Base-by-base conservation (phyloP, 2,888 invertebrate genomes). In the Drosophila algonquin region DNA sequence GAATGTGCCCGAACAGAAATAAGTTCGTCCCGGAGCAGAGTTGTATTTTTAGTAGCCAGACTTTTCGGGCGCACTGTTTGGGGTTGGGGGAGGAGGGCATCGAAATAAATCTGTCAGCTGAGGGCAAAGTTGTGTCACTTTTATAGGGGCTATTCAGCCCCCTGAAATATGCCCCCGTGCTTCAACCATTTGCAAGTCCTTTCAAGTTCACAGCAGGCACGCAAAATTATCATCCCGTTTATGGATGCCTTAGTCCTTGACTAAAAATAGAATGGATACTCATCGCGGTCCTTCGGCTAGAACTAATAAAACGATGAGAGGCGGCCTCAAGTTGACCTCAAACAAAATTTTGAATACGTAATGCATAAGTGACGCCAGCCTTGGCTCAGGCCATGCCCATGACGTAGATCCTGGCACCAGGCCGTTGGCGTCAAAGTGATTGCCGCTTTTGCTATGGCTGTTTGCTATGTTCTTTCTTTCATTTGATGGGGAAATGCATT, bases 1-100 rank as follows among this genome's bases (percentile, higher is more conserved):
- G 80, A 77, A 79, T 82, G 80, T 67, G 78, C 71, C 76, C 67
- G 60, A 70, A 62, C 67, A 27, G 32, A 69, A 69, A 68, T 53
- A 72, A 72, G 72, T 72, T 72, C 59, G 46, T 54, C 21, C 67
- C 27, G 21, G 18, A 21, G 47, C 46, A 67, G 44, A 61, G 51
- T 69, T 69, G 40, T 69, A 69, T 69, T 61, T 61, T 69, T 70
- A 69, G 70, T 53, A 53, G 59, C 45, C 65, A 72, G 72, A 64
- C 58, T 51, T 63, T 52, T 40, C 60, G 45, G 32, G 14, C 45
- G 7, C 44, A 7, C 44, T 44, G 30, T 30, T 9, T 30, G 10
- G 16, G 7, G 21, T 21, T 21, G 32, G 18, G 45, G 8, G 7
- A 9, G 9, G 62, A 14, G 40, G 57, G 18, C 35, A 51, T 55